phyloP scores from a whole-genome alignment of 2,113 vertebrate genomes.

The Sminthopsis crassicaudata region DNA sequence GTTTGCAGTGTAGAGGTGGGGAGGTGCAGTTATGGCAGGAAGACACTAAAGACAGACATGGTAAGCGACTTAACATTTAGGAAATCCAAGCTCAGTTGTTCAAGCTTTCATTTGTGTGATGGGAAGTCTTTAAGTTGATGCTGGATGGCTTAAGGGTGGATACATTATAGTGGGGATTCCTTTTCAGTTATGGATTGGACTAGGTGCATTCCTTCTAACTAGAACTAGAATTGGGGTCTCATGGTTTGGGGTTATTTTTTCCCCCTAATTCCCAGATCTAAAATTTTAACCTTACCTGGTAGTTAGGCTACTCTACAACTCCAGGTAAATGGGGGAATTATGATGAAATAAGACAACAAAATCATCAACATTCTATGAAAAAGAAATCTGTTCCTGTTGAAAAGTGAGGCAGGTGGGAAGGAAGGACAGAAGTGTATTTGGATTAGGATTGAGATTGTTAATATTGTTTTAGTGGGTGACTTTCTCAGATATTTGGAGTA shows the following conservation, averaged over 20 bases:
- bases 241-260: not conserved
- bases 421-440: not conserved
- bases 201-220: not conserved
- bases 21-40: not conserved
- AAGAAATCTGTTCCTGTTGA: not conserved
- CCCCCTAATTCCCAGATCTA: not conserved
- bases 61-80: not conserved
- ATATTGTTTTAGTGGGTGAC: constrained; percentile 11
- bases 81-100: not conserved
- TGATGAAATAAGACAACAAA: constrained; percentile 43
- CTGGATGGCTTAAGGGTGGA: not conserved
- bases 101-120: not conserved
- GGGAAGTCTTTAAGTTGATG: not conserved
- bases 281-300: constrained; percentile 22
- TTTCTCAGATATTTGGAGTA: constrained; percentile 12
- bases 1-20: not conserved
- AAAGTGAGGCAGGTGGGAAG: not conserved
- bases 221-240: not conserved
- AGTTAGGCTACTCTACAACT: constrained; percentile 17
- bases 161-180: not conserved
- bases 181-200: not conserved
- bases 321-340: constrained; percentile 36
- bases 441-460: not conserved
- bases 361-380: constrained; percentile 40
- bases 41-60: not conserved